phyloP scores from a whole-genome alignment of 2,888 invertebrate genomes.

The Acanthosepion pharaonis region DNA sequence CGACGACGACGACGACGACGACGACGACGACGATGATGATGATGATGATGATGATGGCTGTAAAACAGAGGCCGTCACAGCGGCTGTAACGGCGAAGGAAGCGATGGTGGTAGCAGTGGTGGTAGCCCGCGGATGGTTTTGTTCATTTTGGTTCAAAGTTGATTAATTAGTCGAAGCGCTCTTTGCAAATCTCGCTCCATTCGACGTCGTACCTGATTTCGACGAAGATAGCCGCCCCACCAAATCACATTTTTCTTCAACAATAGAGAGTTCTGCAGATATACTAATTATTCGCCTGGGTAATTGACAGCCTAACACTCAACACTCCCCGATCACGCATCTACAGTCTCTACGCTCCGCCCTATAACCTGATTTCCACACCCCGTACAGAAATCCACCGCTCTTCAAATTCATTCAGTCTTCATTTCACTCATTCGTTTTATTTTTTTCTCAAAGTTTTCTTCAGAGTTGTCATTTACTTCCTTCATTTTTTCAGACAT shows the following conservation, averaged over 20 bases:
- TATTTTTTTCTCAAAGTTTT: background rate
- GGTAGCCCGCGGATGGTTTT: background rate
- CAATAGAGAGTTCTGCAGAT: constrained; percentile 7
- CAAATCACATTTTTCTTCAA: background rate
- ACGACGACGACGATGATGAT: background rate
- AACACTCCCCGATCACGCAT: background rate
- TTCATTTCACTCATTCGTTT: background rate
- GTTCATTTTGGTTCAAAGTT: constrained; percentile 22
- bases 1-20: no score
- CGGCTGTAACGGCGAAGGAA: background rate
- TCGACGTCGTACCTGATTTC: constrained; percentile 8
- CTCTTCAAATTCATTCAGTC: background rate
- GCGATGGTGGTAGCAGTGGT: background rate
- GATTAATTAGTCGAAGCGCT: background rate
- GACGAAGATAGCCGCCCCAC: background rate
- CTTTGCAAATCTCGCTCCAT: constrained; percentile 20
- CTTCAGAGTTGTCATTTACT: background rate
- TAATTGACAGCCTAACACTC: constrained; percentile 33
- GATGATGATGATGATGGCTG: background rate
- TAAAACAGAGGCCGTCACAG: background rate
- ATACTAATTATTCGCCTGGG: constrained; percentile 33
- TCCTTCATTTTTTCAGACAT: background rate
- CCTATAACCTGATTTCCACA: background rate
- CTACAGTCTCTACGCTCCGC: background rate
- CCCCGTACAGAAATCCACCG: background rate